Percentiles rank a stretch among this genome's conserved stretches.
phyloP scores from a whole-genome alignment of 1,140 invertebrate genomes.

The Zaprionus davidi region DNA sequence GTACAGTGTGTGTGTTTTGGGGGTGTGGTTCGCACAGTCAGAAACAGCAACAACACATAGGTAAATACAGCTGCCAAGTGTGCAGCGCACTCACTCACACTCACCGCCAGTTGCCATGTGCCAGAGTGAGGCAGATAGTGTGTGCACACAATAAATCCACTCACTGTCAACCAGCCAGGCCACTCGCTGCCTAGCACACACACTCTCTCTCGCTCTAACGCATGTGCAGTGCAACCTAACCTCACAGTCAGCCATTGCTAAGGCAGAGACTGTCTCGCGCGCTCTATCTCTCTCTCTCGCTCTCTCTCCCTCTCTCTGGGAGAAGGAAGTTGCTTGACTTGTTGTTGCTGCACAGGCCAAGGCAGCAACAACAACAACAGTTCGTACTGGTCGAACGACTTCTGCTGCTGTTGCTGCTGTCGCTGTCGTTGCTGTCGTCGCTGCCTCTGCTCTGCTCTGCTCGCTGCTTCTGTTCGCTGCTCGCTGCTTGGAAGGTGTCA shows the following conservation, averaged over 20 bases:
- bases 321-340: conserved; percentile 48
- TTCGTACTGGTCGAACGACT: conserved; percentile 69
- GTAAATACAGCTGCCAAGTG: conserved; percentile 69
- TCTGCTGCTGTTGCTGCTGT: conserved; percentile 53
- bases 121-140: background rate
- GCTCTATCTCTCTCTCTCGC: conserved; percentile 23
- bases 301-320: background rate
- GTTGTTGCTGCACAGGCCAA: conserved; percentile 17
- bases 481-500: conserved; percentile 60
- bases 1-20: conserved; percentile 46
- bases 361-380: conserved; percentile 39
- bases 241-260: conserved; percentile 69
- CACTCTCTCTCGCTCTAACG: conserved; percentile 32
- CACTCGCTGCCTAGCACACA: conserved; percentile 9
- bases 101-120: background rate
- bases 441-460: conserved; percentile 16
- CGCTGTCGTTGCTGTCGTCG: conserved; percentile 24
- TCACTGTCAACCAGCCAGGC: conserved; percentile 22
- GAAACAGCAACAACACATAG: conserved; percentile 67
- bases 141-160: conserved; percentile 13
- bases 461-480: conserved; percentile 36
- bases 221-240: too few relatives aligned
- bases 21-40: conserved; percentile 68
- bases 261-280: conserved; percentile 26
- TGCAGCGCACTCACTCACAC: conserved; percentile 43